Evolutionary conservation across 1,140 invertebrate species (phyloP), one percentile per base, ranked within the genome.

Genomic region (Macrocentrus cingulum): DNA sequence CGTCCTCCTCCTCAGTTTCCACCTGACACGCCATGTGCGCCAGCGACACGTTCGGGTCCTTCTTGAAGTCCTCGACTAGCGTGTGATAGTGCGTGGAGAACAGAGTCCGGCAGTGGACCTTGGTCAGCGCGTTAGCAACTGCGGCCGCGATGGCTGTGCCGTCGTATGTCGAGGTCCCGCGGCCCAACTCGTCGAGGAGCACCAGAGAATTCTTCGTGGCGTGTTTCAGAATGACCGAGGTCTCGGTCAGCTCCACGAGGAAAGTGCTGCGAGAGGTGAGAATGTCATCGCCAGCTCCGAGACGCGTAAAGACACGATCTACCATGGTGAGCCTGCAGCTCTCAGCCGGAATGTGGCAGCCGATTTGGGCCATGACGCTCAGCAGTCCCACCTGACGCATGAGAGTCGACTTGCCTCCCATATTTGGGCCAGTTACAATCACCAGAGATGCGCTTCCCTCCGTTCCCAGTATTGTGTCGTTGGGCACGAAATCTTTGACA

Each of bases 1-100:
- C 84, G 16, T 84, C 84, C 36, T 89, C 86, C 67, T 91, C 86
- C 59, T 94, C 91, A 59, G 89, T 92, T 80, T 98, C 94, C 0
- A 96, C 93, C 41, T 64, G 55, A 67, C 69, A 75, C 75, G 94
- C 93, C 96, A 99, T 98, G 74, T 98, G 95, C n/a, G 88, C 92
- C 23, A 96, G 80, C 32, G 85, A 82, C 49, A 99, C 86, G 34
- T 86, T 80, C 0, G 82, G 67, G 71, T 90, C 83, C 48, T 81
- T 75, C 51, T 85, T 83, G 62, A 97, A 91, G 75, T 94, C 87
- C 62, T 93, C 89, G 25, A 98, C 93, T 8, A 99, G 80, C 51
- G 88, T 86, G 81, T 98, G 95, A 75, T 98, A 99, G 81, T 99
- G 97, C 1, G 97, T 99, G 0, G 95, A 97, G 79, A 99, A 99